phyloP scores from a whole-genome alignment of 2,888 invertebrate species.

The Allolobophora icterica region DNA sequence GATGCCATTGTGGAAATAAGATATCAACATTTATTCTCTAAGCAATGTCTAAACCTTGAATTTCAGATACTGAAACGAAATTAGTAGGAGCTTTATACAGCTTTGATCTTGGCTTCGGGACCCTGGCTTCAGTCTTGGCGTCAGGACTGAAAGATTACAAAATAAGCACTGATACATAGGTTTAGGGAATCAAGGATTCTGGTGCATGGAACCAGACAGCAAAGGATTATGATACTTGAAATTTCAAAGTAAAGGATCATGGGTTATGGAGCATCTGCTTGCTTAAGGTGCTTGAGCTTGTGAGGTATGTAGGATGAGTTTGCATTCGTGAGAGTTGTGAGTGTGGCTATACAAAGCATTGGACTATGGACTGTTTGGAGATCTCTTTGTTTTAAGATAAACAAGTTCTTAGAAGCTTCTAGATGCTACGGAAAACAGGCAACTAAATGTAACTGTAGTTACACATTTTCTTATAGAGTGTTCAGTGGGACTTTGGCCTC shows the following conservation, averaged over 20 bases:
- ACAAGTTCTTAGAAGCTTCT: not conserved
- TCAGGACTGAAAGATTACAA: not conserved
- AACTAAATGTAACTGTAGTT: not conserved
- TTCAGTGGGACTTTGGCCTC: not conserved
- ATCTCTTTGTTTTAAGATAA: not conserved
- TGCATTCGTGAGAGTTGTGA: too few species aligned
- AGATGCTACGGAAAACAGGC: not conserved
- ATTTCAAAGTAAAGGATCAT: not conserved
- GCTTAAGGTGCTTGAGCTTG: too few species aligned
- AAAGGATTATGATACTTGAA: not conserved
- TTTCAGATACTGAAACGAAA: too few species aligned
- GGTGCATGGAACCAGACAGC: not conserved
- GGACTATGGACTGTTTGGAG: too few species aligned
- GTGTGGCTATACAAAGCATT: too few species aligned
- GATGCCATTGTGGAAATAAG: too few species aligned
- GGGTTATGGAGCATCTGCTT: not conserved
- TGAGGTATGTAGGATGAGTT: too few species aligned
- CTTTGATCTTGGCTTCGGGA: not conserved
- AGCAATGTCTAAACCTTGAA: not conserved
- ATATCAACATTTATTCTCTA: not conserved
- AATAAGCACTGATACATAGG: not conserved
- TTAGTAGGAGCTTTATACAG: not conserved
- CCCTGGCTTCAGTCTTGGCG: not conserved
- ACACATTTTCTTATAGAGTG: not conserved
- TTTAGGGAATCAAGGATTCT: too few species aligned